Evolutionary conservation across 2,113 vertebrate genomes (phyloP).

Genomic region (Turdus rufiventris): DNA sequence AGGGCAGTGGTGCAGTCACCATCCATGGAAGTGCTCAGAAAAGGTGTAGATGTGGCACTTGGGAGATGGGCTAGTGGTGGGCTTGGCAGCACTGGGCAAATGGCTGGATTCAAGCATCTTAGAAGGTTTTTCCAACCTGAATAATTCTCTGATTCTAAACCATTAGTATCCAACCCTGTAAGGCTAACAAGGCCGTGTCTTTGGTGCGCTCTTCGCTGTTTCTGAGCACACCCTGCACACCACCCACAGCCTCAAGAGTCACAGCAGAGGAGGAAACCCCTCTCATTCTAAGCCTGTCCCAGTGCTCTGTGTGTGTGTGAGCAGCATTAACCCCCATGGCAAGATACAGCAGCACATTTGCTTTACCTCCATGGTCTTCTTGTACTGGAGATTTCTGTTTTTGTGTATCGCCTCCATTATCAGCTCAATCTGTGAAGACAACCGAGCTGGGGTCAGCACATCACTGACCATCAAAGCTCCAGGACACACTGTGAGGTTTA

Average conservation of each 20-base stretch:
- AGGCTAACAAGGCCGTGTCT: fast-evolving
- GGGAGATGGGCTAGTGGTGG: neutral
- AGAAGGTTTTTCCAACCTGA: neutral
- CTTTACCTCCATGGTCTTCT: constrained; percentile 93
- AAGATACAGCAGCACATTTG: neutral
- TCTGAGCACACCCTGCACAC: neutral
- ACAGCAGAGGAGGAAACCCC: neutral
- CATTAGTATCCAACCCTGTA: neutral
- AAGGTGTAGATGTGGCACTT: neutral
- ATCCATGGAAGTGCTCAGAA: neutral
- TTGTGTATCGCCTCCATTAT: constrained; percentile 90
- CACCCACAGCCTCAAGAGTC: fast-evolving
- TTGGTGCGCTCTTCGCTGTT: fast-evolving
- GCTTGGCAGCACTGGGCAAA: neutral
- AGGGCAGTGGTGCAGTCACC: neutral
- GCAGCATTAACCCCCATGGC: neutral
- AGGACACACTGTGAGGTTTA: fast-evolving
- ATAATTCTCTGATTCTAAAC: neutral
- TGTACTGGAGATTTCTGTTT: constrained; percentile 85
- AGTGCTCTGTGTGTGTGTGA: fast-evolving
- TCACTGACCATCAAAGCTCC: neutral
- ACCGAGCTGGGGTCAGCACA: neutral
- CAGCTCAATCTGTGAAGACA: constrained; percentile 82
- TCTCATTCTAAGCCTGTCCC: neutral
- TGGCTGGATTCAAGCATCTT: neutral